Percentiles rank a stretch among this genome's conserved stretches.
Evolutionary conservation across 2,888 invertebrate genomes (phyloP).

Genomic region (Clostera curtula): DNA sequence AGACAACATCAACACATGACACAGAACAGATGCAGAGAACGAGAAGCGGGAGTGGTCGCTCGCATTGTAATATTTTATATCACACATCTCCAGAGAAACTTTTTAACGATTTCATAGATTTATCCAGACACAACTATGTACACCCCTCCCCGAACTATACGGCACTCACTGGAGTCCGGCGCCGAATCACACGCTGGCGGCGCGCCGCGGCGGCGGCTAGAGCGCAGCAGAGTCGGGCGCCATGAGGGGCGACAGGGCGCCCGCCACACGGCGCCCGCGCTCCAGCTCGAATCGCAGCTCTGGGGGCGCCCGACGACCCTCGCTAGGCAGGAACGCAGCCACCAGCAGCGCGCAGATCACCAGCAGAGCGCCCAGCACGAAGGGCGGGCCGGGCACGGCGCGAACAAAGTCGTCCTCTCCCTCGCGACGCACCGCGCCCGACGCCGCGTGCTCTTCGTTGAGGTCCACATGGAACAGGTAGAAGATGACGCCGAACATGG

Average conservation of each 20-base stretch:
- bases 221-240: constrained; percentile 84
- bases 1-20: constrained; percentile 14
- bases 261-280: constrained; percentile 83
- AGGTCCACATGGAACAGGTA: constrained; percentile 98
- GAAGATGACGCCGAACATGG: constrained; percentile 98
- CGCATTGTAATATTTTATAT: constrained; percentile 5
- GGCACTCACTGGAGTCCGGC: constrained; percentile 32
- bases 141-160: constrained; percentile 44
- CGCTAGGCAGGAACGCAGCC: constrained; percentile 91
- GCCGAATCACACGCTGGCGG: constrained; percentile 66
- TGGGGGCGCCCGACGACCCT: constrained; percentile 73
- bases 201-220: constrained; percentile 69
- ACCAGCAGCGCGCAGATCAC: constrained; percentile 97
- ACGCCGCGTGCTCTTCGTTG: constrained; percentile 79
- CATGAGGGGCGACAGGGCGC: constrained; percentile 86
- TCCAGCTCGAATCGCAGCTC: constrained; percentile 90
- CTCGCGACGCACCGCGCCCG: constrained; percentile 42
- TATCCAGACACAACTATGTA: constrained; percentile 52
- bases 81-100: constrained; percentile 23
- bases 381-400: constrained; percentile 97
- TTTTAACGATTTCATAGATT: constrained; percentile 42
- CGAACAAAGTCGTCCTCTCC: constrained; percentile 75
- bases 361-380: constrained; percentile 97
- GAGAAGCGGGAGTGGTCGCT: constrained; percentile 12
- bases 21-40: constrained; percentile 8